Evolutionary conservation across 1,140 invertebrate genomes (phyloP).

Genomic region (Danaus melanippus): DNA sequence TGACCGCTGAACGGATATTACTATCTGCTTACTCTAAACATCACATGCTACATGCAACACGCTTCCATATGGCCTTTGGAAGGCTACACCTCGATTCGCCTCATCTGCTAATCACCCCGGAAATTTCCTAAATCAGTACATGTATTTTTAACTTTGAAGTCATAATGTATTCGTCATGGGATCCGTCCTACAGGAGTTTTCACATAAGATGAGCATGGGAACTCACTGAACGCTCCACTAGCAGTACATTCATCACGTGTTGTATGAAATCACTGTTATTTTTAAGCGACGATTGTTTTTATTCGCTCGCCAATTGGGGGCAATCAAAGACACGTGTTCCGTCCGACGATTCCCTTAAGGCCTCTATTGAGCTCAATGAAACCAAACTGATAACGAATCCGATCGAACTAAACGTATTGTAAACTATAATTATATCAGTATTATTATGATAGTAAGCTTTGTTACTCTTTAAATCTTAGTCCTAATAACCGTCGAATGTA

Average conservation of each 20-base stretch:
- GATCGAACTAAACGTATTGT: slow-evolving; percentile 12
- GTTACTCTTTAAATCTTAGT: slow-evolving; percentile 2
- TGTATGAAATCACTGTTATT: slow-evolving; percentile 71
- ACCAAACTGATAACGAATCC: slow-evolving; percentile 24
- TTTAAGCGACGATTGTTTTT: slow-evolving; percentile 70
- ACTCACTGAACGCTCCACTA: slow-evolving; percentile 39
- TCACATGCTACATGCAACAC: slow-evolving; percentile 28
- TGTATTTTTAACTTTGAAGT: no score
- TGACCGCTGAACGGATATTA: slow-evolving; percentile 45
- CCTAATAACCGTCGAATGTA: background rate
- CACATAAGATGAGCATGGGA: slow-evolving; percentile 58
- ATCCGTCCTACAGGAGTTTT: slow-evolving; percentile 46
- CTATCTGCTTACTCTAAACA: slow-evolving; percentile 44
- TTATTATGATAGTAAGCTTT: slow-evolving; percentile 1
- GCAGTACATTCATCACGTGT: slow-evolving; percentile 64
- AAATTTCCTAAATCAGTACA: no score
- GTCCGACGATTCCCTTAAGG: slow-evolving; percentile 49
- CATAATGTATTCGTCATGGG: slow-evolving; percentile 30
- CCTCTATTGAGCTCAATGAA: slow-evolving; percentile 55
- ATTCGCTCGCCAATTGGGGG: slow-evolving; percentile 69
- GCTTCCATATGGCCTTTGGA: no score
- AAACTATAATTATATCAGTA: slow-evolving; percentile 3
- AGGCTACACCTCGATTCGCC: no score
- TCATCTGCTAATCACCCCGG: no score
- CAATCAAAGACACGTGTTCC: slow-evolving; percentile 69